Percentiles rank a stretch among this genome's conserved stretches.
Conservation (phyloP, 2,888 invertebrate species). For the Hypselothyrea guttata region DNA sequence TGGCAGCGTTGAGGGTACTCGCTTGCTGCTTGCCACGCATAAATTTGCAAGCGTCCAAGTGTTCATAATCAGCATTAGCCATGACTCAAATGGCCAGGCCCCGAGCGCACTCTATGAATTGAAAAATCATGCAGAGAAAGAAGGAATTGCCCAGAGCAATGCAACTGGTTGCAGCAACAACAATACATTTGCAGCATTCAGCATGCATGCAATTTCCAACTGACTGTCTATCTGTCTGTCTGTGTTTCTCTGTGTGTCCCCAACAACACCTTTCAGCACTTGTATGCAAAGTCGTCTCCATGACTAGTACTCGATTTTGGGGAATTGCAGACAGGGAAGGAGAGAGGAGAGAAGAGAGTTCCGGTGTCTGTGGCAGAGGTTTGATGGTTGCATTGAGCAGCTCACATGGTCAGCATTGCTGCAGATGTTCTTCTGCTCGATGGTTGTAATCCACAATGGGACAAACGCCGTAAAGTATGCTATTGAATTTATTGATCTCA, state of each 20-base stretch:
- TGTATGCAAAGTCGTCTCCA: not conserved
- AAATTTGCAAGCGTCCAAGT: slow-evolving; percentile 64
- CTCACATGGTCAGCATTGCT: slow-evolving; percentile 11
- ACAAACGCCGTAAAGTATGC: slow-evolving; percentile 17
- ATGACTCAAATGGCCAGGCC: slow-evolving; percentile 17
- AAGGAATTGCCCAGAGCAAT: slow-evolving; percentile 34
- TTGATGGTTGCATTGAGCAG: slow-evolving; percentile 32
- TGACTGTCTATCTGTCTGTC: slow-evolving; percentile 1
- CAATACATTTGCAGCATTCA: slow-evolving; percentile 19
- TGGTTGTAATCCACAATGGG: not conserved
- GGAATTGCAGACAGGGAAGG: no score
- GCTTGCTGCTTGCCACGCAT: slow-evolving; percentile 23
- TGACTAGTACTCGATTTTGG: slow-evolving; percentile 20
- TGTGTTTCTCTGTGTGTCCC: not conserved
- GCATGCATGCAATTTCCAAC: slow-evolving; percentile 39
- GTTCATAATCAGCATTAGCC: slow-evolving; percentile 66
- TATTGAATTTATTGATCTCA: slow-evolving; percentile 14
- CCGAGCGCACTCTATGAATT: slow-evolving; percentile 33
- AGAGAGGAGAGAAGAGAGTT: no score
- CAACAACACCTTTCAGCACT: slow-evolving; percentile 23
- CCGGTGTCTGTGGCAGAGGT: slow-evolving; percentile 11
- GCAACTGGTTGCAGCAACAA: slow-evolving; percentile 48
- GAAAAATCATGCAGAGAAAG: slow-evolving; percentile 47
- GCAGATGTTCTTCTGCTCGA: slow-evolving; percentile 15
- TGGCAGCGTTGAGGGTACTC: slow-evolving; percentile 3